phyloP scores from a whole-genome alignment of 2,797 vertebrate genomes.

The Phylloscopus collybita region DNA sequence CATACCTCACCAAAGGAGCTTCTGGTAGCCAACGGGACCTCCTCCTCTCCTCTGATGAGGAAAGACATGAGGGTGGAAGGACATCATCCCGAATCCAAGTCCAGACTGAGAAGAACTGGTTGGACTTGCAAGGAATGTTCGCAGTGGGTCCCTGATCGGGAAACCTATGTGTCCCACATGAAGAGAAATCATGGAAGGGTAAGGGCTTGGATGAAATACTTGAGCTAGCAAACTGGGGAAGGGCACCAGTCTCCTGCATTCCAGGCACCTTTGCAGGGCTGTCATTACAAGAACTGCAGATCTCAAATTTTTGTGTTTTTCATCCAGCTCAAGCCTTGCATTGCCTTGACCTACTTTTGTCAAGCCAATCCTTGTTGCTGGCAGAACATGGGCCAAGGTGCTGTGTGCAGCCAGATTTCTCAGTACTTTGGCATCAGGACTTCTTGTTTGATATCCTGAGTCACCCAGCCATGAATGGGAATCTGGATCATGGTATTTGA shows the following conservation, averaged over 20 bases:
- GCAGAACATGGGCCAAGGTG: not conserved
- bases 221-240: not conserved
- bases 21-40: constrained; percentile 51
- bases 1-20: constrained; percentile 66
- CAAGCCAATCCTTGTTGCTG: not conserved
- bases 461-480: not conserved
- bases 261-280: not conserved
- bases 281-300: not conserved
- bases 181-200: constrained; percentile 92
- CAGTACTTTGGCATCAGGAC: not conserved
- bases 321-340: not conserved
- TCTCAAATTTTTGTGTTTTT: not conserved
- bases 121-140: constrained; percentile 94
- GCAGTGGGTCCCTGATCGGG: constrained; percentile 88
- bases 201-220: constrained; percentile 7
- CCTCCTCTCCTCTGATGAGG: constrained; percentile 49
- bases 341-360: constrained; percentile 30
- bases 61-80: constrained; percentile 57
- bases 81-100: constrained; percentile 71
- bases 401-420: not conserved
- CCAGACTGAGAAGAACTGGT: constrained; percentile 79
- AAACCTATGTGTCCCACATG: constrained; percentile 90
- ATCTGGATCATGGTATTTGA: not conserved
- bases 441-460: not conserved
- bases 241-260: not conserved